Evolutionary conservation across 2,797 vertebrate species (phyloP).

Genomic region (Alca torda): DNA sequence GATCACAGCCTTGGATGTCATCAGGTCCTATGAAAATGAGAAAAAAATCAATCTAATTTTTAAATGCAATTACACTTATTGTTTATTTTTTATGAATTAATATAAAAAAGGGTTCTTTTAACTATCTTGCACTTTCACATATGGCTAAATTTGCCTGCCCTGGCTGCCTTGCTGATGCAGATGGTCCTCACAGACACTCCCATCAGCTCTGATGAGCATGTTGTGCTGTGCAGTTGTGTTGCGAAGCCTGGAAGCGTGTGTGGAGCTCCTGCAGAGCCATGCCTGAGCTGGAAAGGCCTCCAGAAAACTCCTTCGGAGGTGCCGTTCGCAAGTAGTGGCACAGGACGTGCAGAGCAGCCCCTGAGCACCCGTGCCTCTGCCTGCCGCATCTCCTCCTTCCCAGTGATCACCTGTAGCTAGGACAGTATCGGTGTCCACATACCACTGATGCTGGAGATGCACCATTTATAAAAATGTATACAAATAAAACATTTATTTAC

Average conservation of each 20-base stretch:
- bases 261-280: background rate
- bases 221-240: too few species aligned
- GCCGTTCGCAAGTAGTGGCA: background rate
- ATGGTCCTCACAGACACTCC: background rate
- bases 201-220: background rate
- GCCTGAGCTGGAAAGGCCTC: background rate
- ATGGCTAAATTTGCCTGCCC: background rate
- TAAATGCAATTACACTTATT: background rate
- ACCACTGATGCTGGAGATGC: background rate
- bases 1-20: background rate
- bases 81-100: background rate
- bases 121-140: background rate
- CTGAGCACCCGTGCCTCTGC: background rate
- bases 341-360: background rate
- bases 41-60: background rate
- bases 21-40: background rate
- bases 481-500: background rate
- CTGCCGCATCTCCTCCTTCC: background rate
- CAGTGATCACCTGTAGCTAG: fast-evolving
- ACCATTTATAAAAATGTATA: background rate
- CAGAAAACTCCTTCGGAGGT: background rate
- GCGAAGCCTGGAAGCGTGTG: background rate
- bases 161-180: background rate
- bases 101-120: background rate
- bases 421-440: fast-evolving